A percentile compares a stretch with the other conserved stretches of the same genome.
These are phyloP conservation scores for Harpegnathos saltator DNA, from an alignment of 1,140 invertebrate species.

Conservation along the genomic window DNA sequence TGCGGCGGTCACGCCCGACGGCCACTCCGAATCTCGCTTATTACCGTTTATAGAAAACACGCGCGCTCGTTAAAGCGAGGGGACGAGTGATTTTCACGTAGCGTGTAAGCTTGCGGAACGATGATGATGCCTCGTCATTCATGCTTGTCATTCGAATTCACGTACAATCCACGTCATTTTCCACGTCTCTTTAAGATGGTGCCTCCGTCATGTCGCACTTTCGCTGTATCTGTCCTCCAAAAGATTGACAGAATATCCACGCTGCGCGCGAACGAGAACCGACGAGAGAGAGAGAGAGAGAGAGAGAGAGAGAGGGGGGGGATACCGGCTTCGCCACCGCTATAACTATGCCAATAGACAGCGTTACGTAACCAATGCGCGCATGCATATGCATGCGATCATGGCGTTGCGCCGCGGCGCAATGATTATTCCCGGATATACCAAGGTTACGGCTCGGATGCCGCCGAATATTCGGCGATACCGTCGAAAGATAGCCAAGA, in stretches of 20 bases:
- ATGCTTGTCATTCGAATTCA: no score
- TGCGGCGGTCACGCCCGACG: conserved; percentile 49
- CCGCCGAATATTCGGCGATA: conserved; percentile 18
- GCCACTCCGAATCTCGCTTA: conserved; percentile 48
- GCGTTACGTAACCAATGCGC: background rate
- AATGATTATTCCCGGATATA: conserved; percentile 19
- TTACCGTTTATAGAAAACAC: conserved; percentile 40
- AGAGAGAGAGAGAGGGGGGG: no score
- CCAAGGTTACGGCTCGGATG: background rate
- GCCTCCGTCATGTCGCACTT: no score
- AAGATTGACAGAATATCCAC: no score
- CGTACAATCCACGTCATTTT: no score
- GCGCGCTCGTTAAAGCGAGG: background rate
- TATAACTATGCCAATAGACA: background rate
- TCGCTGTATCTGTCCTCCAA: no score
- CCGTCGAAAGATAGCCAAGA: background rate
- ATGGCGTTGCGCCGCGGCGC: background rate
- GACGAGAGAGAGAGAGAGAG: no score
- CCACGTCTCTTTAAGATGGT: no score
- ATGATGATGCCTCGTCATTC: no score
- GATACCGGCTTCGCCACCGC: background rate
- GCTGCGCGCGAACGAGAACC: background rate
- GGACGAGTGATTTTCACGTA: background rate
- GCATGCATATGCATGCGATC: conserved; percentile 2
- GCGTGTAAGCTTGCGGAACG: no score